A percentile compares a stretch with the other conserved stretches of the same genome.
Conservation (phyloP, 2,888 invertebrate species). For the Boloria selene region DNA sequence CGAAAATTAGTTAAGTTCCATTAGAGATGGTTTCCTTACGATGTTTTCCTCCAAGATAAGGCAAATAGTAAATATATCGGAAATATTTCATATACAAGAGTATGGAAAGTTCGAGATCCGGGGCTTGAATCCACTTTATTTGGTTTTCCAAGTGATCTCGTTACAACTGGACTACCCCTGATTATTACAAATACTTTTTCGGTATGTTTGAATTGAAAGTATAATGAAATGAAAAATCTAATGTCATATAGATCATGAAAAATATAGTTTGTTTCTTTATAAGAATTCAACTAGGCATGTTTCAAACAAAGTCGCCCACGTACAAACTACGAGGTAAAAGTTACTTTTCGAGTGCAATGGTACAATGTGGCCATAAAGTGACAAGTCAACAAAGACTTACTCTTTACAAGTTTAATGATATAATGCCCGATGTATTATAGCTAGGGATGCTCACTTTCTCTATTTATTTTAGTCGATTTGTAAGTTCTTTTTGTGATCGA, state of each 20-base stretch:
- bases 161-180: too few relatives aligned
- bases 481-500: not conserved
- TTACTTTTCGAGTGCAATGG: conserved; percentile 71
- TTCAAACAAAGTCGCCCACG: conserved; percentile 69
- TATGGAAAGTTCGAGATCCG: too few relatives aligned
- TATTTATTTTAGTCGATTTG: conserved; percentile 11
- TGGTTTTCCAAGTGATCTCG: too few relatives aligned
- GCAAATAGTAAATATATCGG: too few relatives aligned
- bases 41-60: too few relatives aligned
- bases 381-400: conserved; percentile 59
- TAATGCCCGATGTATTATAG: conserved; percentile 13
- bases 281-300: conserved; percentile 58
- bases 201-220: conserved; percentile 3
- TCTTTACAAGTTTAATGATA: conserved; percentile 37
- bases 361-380: conserved; percentile 47
- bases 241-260: conserved; percentile 54
- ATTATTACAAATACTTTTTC: conserved; percentile 4
- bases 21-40: too few relatives aligned
- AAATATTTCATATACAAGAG: too few relatives aligned
- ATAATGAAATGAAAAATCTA: conserved; percentile 18
- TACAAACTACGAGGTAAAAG: conserved; percentile 46
- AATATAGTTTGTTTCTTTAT: conserved; percentile 50
- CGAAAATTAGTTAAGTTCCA: too few relatives aligned
- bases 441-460: conserved; percentile 11
- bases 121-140: too few relatives aligned